Conservation (phyloP, 2,888 invertebrate species). For the Ernsta delagoae region DNA sequence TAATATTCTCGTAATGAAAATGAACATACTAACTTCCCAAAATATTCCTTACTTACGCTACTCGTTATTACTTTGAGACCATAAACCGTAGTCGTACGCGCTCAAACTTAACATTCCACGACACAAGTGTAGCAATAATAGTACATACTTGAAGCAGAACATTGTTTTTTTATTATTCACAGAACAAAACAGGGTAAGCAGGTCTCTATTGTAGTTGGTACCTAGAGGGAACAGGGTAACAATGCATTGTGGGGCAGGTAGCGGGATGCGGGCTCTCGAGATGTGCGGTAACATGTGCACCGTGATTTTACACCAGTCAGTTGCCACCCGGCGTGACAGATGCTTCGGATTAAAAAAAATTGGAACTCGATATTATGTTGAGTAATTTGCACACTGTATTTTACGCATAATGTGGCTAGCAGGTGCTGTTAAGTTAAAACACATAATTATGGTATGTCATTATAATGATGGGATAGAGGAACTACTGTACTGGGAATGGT, state of each 20-base stretch:
- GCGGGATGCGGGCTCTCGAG: constrained; percentile 71
- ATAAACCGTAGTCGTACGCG: constrained; percentile 35
- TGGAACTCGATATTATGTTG: constrained; percentile 48
- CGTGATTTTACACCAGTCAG: constrained; percentile 54
- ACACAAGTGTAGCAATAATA: constrained; percentile 60
- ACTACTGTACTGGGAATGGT: no score
- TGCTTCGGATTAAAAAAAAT: constrained; percentile 53
- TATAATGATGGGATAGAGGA: no score
- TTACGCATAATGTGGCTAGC: not conserved
- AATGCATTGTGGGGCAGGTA: constrained; percentile 71
- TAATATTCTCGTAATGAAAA: no score
- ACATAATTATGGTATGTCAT: no score
- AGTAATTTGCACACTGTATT: constrained; percentile 36
- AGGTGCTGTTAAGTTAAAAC: constrained; percentile 35
- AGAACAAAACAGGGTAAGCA: constrained; percentile 72
- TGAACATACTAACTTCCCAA: not conserved
- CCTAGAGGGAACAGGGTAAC: constrained; percentile 56
- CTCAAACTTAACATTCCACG: constrained; percentile 51
- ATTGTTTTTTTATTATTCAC: constrained; percentile 60
- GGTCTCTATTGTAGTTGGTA: constrained; percentile 63
- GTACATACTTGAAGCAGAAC: constrained; percentile 56
- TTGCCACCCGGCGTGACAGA: constrained; percentile 65
- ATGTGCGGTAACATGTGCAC: constrained; percentile 62
- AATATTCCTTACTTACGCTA: no score
- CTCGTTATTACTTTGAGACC: constrained; percentile 23